Evolutionary conservation across 2,888 invertebrate genomes (phyloP).

Genomic region (Chloromyia formosa): DNA sequence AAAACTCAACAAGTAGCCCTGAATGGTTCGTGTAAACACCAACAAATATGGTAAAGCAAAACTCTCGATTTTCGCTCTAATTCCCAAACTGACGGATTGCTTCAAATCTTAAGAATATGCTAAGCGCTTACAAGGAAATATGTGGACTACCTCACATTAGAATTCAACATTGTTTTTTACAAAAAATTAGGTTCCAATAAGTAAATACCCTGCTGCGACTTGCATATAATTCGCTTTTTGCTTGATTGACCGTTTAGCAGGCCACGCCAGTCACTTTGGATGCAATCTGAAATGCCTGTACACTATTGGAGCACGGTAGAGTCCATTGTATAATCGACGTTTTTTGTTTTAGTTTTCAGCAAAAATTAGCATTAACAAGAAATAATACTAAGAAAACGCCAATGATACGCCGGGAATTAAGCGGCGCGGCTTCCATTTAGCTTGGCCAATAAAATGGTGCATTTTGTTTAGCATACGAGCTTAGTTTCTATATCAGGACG

Average conservation of each 20-base stretch:
- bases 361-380: conserved; percentile 23
- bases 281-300: neutral
- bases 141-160: neutral
- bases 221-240: neutral
- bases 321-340: neutral
- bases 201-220: neutral
- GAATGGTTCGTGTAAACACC: no score
- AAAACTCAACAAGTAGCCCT: no score
- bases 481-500: neutral
- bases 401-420: conserved; percentile 11
- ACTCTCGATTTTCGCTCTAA: neutral
- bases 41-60: no score
- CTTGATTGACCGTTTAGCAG: conserved; percentile 6
- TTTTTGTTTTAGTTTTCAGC: neutral
- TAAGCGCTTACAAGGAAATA: neutral
- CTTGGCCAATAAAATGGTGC: conserved; percentile 24
- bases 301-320: conserved; percentile 4
- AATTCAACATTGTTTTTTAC: neutral
- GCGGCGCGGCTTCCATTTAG: conserved; percentile 2
- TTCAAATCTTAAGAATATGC: neutral
- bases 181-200: neutral
- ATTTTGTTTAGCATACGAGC: conserved; percentile 16
- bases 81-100: neutral
- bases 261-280: neutral
- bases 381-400: conserved; percentile 15